Base-by-base conservation (phyloP, 2,797 vertebrate genomes). In the Manis javanica region DNA sequence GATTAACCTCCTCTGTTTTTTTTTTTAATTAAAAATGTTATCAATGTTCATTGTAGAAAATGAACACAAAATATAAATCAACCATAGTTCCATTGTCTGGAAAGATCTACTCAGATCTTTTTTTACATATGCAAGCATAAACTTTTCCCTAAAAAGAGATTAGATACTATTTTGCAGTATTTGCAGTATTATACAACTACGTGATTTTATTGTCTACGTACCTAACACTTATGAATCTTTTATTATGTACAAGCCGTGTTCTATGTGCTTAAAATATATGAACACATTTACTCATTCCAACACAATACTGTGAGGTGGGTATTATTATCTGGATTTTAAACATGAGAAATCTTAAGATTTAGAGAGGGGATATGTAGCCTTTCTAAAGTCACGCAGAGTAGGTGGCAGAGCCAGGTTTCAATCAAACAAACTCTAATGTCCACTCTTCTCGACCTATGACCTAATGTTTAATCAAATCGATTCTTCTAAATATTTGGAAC, bases 291-390 rank as follows among this genome's bases (percentile, higher is more conserved):
- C 66, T 90, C 31, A 90, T 53, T 9, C 15, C 37, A 57, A 49
- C 6, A 42, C 10, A 46, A 69, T 16, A 15, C 31, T 26, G 23
- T 59, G 39, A 72, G 23, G 16, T 61, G 81, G 26, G 10, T 29
- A 12, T 81, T 81, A 31, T 49, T 42, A 55, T 34, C 42, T 49
- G 87, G 10, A 82, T 57, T 71, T 94, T 55, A 78, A 78, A 95
- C 18, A 92, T 59, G 12, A 92, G 71, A 90, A 96, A 83, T 49
- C 37, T 94, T 94, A 59, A 92, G 21, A 37, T 18, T 51, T 6
- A 53, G 59, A 64, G 21, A 51, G 61, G 23, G 24, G n/a, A 34
- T 15, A 61, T 34, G 15, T 18, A 86, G 19, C 12, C 24, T 81
- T 53, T 49, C 51, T 49, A 37, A 72, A 34, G 31, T 90, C 23